Base-by-base conservation (phyloP, 2,888 invertebrate species). In the Bibio marci region DNA sequence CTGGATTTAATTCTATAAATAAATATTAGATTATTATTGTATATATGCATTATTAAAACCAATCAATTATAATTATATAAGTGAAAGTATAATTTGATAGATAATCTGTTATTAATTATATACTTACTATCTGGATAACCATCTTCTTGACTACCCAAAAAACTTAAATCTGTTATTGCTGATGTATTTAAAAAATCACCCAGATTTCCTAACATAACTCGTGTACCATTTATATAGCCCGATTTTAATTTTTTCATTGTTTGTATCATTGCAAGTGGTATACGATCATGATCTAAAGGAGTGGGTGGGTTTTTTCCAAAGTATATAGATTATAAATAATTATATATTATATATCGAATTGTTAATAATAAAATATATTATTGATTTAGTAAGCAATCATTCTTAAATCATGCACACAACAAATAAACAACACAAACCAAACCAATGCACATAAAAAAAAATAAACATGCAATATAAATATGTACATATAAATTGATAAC, bases 161-260 rank as follows among this genome's bases (percentile, higher is more conserved):
- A 97, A 60, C 92, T 94, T 48, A 98, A 67, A 62, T 95, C 94
- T 2, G 94, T 94, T 35, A 98, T 86, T 45, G 95, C 97, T 3
- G 97, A 97, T 0, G 98, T 99, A 52, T 82, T 94, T 41, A 97
- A 65, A 59, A 98, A 99, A 48, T 97, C 95, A 46, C 80, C 81
- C 25, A 98, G 65, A 56, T 83, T 81, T n/a, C 97, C 95, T 43
- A 98, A 65, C 41, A 92, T 88, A 0, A 98, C 95, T 50, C 95
- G 73, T 0, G 97, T 95, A n/a, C 97, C 98, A 55, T 94, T 94
- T 39, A 97, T 91, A 57, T 98, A 98, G 10, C 98, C 98, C 43
- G 92, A 94, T 60, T 94, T 92, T 4, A 98, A 66, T 63, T 98
- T 98, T 56, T 94, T 91, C 75, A 98, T 88, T 2, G 97, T 97